phyloP scores from a whole-genome alignment of 2,113 vertebrate species.

The Colistium nudipinnis region DNA sequence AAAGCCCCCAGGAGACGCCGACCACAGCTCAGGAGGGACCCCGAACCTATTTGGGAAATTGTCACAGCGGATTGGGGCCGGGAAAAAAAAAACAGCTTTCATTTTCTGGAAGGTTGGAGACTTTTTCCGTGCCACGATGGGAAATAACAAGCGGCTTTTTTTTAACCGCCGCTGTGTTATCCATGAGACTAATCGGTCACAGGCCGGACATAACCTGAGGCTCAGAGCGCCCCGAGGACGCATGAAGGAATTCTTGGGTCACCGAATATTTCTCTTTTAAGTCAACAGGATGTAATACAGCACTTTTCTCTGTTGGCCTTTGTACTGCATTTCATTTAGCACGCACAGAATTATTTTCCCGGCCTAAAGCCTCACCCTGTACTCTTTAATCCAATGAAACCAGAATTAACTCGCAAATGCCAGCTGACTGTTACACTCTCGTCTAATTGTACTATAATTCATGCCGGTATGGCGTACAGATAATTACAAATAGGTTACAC shows the following conservation, averaged over 20 bases:
- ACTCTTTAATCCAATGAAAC: slow-evolving; percentile 22
- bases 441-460: slow-evolving; percentile 1
- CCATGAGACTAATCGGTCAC: slow-evolving; percentile 43
- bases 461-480: background rate
- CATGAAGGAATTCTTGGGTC: slow-evolving; percentile 3
- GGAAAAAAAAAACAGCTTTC: slow-evolving; percentile 7
- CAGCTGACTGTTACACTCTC: slow-evolving; percentile 10
- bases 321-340: slow-evolving; percentile 45
- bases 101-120: slow-evolving; percentile 32
- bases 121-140: slow-evolving; percentile 28
- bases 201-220: slow-evolving; percentile 43
- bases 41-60: slow-evolving; percentile 15
- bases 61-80: background rate
- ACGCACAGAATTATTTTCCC: slow-evolving; percentile 15
- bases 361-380: slow-evolving; percentile 17
- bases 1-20: background rate
- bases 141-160: background rate
- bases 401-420: slow-evolving; percentile 11
- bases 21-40: slow-evolving; percentile 3
- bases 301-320: slow-evolving; percentile 35
- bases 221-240: slow-evolving; percentile 28
- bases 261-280: slow-evolving; percentile 34
- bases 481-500: slow-evolving; percentile 27
- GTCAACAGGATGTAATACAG: slow-evolving; percentile 29
- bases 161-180: too few species aligned